phyloP scores from a whole-genome alignment of 1,140 invertebrate genomes.

The Penaeus chinensis region DNA sequence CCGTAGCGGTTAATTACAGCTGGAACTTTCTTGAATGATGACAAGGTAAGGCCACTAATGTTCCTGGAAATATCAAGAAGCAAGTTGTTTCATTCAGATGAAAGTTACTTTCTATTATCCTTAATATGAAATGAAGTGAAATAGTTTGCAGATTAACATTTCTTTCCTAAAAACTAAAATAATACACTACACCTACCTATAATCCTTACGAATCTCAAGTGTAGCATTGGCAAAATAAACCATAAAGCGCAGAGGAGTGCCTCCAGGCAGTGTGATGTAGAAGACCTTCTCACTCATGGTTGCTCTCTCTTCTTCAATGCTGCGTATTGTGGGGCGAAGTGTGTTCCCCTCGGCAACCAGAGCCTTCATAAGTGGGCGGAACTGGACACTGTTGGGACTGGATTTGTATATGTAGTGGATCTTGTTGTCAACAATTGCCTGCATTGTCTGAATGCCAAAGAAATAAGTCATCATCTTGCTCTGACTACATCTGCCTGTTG shows the following conservation, averaged over 20 bases:
- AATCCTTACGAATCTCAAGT: slow-evolving; percentile 41
- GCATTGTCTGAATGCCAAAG: slow-evolving; percentile 45
- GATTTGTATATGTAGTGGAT: slow-evolving; percentile 26
- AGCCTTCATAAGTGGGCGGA: slow-evolving; percentile 53
- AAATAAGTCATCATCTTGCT: slow-evolving; percentile 48
- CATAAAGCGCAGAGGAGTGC: slow-evolving; percentile 24
- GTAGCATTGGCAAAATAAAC: slow-evolving; percentile 32
- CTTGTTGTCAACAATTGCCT: slow-evolving; percentile 5
- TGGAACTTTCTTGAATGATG: slow-evolving; percentile 37
- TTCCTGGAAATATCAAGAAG: slow-evolving; percentile 7
- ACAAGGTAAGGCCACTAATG: slow-evolving; percentile 17
- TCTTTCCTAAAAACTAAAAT: no score
- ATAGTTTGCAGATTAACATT: not conserved
- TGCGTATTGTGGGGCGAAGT: slow-evolving; percentile 17
- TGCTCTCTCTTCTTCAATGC: slow-evolving; percentile 33
- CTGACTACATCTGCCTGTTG: slow-evolving; percentile 16
- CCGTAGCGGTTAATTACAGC: slow-evolving; percentile 45
- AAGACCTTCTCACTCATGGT: slow-evolving; percentile 42
- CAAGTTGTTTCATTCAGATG: not conserved
- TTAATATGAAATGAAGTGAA: not conserved
- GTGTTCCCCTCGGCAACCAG: slow-evolving; percentile 29
- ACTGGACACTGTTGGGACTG: not conserved
- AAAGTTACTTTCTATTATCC: not conserved
- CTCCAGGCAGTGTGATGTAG: slow-evolving; percentile 27
- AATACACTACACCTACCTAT: slow-evolving; percentile 19